These are phyloP conservation scores for Tinea semifulvella DNA, from an alignment of 2,888 invertebrate genomes.

Conservation along the genomic window DNA sequence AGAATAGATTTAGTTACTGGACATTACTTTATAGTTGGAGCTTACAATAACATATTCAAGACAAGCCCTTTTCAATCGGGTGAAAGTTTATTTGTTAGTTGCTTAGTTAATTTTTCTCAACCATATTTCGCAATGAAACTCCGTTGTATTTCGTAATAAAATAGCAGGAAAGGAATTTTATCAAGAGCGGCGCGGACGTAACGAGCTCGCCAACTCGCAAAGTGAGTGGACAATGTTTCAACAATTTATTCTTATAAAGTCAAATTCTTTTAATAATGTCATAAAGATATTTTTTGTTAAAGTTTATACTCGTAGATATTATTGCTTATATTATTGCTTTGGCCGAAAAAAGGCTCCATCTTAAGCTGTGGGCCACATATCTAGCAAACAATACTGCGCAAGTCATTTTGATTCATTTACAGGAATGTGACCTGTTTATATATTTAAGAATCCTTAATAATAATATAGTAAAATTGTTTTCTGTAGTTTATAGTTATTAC, in stretches of 20 bases:
- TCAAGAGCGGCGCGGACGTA: constrained; percentile 27
- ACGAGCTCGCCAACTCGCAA: constrained; percentile 18
- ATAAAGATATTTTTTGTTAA: neutral
- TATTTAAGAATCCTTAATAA: too few relatives aligned
- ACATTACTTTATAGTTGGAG: too few relatives aligned
- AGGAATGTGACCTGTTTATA: too few relatives aligned
- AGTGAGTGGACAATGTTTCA: constrained; percentile 19
- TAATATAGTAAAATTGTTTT: too few relatives aligned
- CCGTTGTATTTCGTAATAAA: constrained; percentile 31
- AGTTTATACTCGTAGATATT: constrained; percentile 5
- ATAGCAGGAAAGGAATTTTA: constrained; percentile 33
- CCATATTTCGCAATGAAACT: constrained; percentile 32
- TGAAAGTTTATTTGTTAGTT: too few relatives aligned
- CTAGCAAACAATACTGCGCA: too few relatives aligned
- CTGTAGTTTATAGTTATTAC: too few relatives aligned
- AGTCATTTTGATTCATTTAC: too few relatives aligned
- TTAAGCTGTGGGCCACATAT: too few relatives aligned
- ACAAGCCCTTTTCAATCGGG: constrained; percentile 26
- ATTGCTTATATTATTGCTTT: constrained; percentile 29
- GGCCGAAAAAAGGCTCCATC: constrained; percentile 37
- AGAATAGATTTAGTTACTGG: too few relatives aligned
- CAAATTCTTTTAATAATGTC: constrained; percentile 7
- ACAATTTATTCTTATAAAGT: constrained; percentile 11
- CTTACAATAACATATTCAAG: too few relatives aligned
- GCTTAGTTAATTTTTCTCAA: too few relatives aligned